Base-by-base conservation (phyloP, 2,113 vertebrate species). In the Perognathus longimembris region DNA sequence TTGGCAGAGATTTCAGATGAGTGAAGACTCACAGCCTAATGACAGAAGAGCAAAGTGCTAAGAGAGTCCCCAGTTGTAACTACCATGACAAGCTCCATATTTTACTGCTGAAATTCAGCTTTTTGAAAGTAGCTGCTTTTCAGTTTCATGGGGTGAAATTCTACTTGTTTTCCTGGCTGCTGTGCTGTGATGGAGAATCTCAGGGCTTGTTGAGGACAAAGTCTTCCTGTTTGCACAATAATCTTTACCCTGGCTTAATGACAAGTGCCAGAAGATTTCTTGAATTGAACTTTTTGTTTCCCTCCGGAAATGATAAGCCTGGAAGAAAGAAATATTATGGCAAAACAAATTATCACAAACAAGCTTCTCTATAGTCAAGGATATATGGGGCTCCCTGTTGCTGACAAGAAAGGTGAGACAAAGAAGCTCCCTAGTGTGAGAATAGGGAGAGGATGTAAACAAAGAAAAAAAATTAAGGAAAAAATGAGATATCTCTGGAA, bases 1-100 rank as follows among this genome's bases (percentile, higher is more conserved):
- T 82, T 86, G 79, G 80, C 90, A 85, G 38, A 63, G 66, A 92
- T 90, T 78, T 42, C 32, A 88, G 66, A 85, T 92, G 82, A 95
- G 76, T 69, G 70, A 92, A 76, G 73, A 69, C 67, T 94, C 70
- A 69, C 38, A 70, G 28, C 11, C n/a, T 92, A 85, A 90, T 66
- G 85, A 83, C 18, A 64, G 11, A 54, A 75, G 17, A 86, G 34
- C 15, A n/a, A 70, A 89, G 77, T 34, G 28, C 34, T 66, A 15
- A 87, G 81, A 92, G 67, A 5, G 38, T 67, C 6, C 70, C 75
- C 18, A 75, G 42, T 57, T 70, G 20, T 70, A 71, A 70, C 73
- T 63, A 28, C 36, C 18, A 63, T 93, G 88, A 90, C 78, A 94
- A 80, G 28, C 20, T 40, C 24, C 36, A 83, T 85, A 40, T 66